These are phyloP conservation scores for Gasteruption jaculator DNA, from an alignment of 2,888 invertebrate species.

Conservation along the genomic window DNA sequence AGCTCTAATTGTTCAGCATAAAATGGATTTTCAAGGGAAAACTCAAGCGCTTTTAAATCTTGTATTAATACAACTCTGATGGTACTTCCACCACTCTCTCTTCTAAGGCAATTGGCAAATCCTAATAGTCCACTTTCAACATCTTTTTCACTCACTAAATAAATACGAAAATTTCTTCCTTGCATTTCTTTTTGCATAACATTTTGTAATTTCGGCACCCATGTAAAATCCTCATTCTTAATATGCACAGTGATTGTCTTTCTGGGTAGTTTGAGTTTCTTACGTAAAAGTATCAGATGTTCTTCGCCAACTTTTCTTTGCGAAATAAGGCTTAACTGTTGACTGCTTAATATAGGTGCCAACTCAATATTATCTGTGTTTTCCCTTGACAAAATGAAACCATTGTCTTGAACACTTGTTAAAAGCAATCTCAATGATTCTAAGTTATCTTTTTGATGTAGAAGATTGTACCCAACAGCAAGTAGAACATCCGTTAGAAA, in stretches of 20 bases:
- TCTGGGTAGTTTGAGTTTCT: constrained; percentile 33
- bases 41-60: constrained; percentile 59
- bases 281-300: constrained; percentile 25
- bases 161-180: constrained; percentile 54
- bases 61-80: constrained; percentile 61
- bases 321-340: constrained; percentile 27
- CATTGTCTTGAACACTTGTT: constrained; percentile 25
- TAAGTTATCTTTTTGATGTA: constrained; percentile 40
- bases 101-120: constrained; percentile 77
- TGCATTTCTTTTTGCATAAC: constrained; percentile 53
- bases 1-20: constrained; percentile 64
- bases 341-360: constrained; percentile 13
- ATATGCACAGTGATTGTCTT: constrained; percentile 26
- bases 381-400: constrained; percentile 35
- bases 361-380: constrained; percentile 5
- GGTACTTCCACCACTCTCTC: constrained; percentile 65
- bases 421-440: constrained; percentile 18
- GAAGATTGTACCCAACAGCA: constrained; percentile 55
- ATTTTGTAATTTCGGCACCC: constrained; percentile 42
- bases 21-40: constrained; percentile 62
- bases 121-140: constrained; percentile 77
- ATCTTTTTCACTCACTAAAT: constrained; percentile 64
- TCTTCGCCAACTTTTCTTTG: constrained; percentile 28
- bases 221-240: constrained; percentile 38
- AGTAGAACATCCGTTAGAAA: constrained; percentile 56